phyloP scores from a whole-genome alignment of 2,888 invertebrate species.

The Oconnorella tubifera region DNA sequence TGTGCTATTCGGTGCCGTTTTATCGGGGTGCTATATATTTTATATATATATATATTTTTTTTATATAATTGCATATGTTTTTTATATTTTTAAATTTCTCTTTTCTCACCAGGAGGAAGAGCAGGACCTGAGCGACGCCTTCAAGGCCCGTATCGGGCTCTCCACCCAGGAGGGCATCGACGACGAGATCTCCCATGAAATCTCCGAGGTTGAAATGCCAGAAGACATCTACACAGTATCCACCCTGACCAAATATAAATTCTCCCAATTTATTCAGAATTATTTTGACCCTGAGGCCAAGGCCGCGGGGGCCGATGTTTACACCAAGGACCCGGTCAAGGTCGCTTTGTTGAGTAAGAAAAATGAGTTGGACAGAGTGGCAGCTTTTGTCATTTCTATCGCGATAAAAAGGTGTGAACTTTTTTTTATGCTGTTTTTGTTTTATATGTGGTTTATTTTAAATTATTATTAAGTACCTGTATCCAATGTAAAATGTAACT shows the following conservation, averaged over 20 bases:
- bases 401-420: slow-evolving; percentile 31
- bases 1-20: no score
- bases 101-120: slow-evolving; percentile 30
- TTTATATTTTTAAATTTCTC: no score
- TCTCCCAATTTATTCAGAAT: slow-evolving; percentile 27
- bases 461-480: no score
- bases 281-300: slow-evolving; percentile 20
- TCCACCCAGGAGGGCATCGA: slow-evolving; percentile 15
- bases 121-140: slow-evolving; percentile 34
- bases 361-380: slow-evolving; percentile 3
- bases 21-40: no score
- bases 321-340: slow-evolving; percentile 28
- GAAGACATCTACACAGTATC: slow-evolving; percentile 26
- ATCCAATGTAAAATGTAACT: no score
- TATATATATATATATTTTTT: no score
- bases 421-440: no score
- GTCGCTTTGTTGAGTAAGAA: neutral
- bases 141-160: slow-evolving; percentile 35
- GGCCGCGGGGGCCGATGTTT: slow-evolving; percentile 17
- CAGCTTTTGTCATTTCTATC: slow-evolving; percentile 28
- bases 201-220: slow-evolving; percentile 27
- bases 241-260: slow-evolving; percentile 23
- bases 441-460: no score
- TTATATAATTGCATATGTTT: no score
- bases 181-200: slow-evolving; percentile 17